Evolutionary conservation across 2,888 invertebrate species (phyloP), one percentile per base, ranked within the genome.

Genomic region (Perizoma affinitatum): DNA sequence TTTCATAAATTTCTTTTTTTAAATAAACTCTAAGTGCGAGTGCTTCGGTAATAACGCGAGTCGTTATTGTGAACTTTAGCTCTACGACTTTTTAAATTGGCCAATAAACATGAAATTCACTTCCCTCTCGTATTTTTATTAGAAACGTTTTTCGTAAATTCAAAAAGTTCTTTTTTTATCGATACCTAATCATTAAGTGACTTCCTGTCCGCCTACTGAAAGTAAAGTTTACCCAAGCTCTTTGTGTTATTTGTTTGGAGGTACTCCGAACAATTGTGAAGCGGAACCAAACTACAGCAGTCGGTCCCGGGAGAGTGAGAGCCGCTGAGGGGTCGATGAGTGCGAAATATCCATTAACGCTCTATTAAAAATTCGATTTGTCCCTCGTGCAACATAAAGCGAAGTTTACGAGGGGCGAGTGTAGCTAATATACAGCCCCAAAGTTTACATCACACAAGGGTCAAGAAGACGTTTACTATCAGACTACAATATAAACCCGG

Each of bases 361-460:
- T 77, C 80, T 78, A 83, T 83, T 83, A 83, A 84, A 83, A 84
- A 82, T 76, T 73, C 74, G 76, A 78, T 83, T 80, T 78, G 74
- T 77, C 76, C 81, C 79, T 76, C 68, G 79, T 79, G 79, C 75
- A 76, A 78, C 76, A 83, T 80, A 79, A 82, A 81, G 70, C 64
- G 52, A 70, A 76, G 70, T 84, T 84, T 82, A 84, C 79, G 86
- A 82, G 79, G 74, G 73, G 71, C 62, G 70, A 56, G 68, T 63
- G 63, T 52, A 49, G 52, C 61, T 59, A 78, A 80, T 83, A 82
- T 83, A 81, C 75, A 72, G 71, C 67, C 65, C 42, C 70, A 70
- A 77, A 79, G 79, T 75, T 81, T 74, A 79, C 79, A 76, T 76
- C 77, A 80, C 75, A 76, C 76, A 72, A 75, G 78, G 79, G 79